Evolutionary conservation across 2,797 vertebrate species (phyloP).

Genomic region (Pangasius mekongensis): DNA sequence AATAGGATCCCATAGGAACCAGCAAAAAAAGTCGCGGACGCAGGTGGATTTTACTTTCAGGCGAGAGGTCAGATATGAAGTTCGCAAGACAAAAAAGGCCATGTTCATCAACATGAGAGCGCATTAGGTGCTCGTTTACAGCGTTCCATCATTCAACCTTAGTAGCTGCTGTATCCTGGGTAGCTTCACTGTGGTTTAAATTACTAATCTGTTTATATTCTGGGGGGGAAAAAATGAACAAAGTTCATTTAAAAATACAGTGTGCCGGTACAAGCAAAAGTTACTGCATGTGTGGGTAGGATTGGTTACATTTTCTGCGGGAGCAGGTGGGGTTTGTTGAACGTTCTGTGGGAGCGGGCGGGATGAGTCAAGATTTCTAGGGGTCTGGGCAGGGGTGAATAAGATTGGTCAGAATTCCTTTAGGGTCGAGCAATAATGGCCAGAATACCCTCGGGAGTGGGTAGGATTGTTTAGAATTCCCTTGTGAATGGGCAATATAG

Average conservation of each 20-base stretch:
- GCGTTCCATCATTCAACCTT: background rate
- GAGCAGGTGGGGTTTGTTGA: too few relatives aligned
- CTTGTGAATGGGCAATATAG: background rate
- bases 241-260: background rate
- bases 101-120: background rate
- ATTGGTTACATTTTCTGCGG: background rate
- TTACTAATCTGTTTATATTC: background rate
- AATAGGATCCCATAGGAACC: background rate
- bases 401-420: background rate
- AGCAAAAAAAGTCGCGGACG: background rate
- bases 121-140: background rate
- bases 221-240: background rate
- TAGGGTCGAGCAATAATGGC: background rate
- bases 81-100: background rate
- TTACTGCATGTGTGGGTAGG: background rate
- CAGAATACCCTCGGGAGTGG: too few relatives aligned
- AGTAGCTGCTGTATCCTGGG: background rate
- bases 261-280: background rate
- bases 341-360: too few relatives aligned
- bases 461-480: background rate
- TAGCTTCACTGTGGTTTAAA: background rate
- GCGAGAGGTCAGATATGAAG: background rate
- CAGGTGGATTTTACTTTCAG: background rate
- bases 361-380: too few relatives aligned
- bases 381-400: background rate